phyloP scores from a whole-genome alignment of 1,140 invertebrate genomes.

The Pogonus chalceus region DNA sequence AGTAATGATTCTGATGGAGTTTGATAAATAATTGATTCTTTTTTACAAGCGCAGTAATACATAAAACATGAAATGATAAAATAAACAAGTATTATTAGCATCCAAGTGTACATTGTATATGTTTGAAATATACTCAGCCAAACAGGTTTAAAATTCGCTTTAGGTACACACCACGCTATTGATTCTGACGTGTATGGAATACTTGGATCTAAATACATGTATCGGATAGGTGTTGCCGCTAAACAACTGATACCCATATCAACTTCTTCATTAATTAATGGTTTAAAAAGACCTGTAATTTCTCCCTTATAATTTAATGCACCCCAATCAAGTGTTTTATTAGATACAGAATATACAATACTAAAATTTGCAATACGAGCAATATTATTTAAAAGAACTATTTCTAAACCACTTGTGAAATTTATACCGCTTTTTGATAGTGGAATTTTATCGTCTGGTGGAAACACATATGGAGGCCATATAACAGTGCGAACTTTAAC shows the following conservation, averaged over 20 bases:
- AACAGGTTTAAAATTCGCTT: background rate
- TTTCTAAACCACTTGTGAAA: background rate
- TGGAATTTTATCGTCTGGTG: no score
- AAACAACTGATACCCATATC: background rate
- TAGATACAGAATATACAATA: background rate
- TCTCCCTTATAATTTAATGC: background rate
- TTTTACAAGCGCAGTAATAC: no score
- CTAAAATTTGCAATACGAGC: background rate
- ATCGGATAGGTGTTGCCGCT: background rate
- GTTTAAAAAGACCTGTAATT: background rate
- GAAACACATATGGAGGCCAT: constrained; percentile 19
- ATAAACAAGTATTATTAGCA: no score
- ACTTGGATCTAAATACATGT: background rate
- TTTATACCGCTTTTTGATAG: background rate
- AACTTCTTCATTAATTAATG: background rate
- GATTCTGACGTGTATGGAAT: background rate
- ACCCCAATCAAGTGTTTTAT: background rate
- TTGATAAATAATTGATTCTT: no score
- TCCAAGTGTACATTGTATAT: no score
- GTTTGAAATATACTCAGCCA: background rate
- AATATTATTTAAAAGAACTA: background rate
- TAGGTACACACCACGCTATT: background rate
- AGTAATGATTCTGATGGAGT: no score
- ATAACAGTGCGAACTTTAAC: constrained; percentile 19
- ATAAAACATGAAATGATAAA: no score